A percentile compares a stretch with the other conserved stretches of the same genome.
These are phyloP conservation scores for Hyles vespertilio DNA, from an alignment of 1,140 invertebrate species.

Conservation along the genomic window DNA sequence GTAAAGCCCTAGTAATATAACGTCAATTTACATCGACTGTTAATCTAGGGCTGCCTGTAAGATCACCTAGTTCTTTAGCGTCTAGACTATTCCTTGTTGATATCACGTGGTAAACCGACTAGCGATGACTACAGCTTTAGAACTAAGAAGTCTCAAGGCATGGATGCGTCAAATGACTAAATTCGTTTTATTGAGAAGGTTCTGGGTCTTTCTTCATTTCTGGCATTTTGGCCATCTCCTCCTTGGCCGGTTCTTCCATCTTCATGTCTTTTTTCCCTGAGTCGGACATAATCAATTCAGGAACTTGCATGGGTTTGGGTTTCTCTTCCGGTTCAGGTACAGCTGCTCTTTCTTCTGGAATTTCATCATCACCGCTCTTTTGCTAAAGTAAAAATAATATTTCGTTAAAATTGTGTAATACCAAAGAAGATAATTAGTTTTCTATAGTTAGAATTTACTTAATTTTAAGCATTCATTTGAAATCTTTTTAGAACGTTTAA, in stretches of 20 bases:
- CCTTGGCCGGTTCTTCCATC: slow-evolving; percentile 30
- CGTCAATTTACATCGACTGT: no score
- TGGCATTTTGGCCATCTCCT: slow-evolving; percentile 15
- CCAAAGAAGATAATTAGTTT: no score
- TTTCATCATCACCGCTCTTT: slow-evolving; percentile 32
- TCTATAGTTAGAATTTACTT: no score
- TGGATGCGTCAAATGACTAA: neutral
- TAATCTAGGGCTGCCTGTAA: no score
- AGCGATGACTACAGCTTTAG: neutral
- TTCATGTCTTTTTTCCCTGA: slow-evolving; percentile 34
- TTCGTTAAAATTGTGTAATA: neutral
- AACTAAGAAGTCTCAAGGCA: neutral
- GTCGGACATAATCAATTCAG: slow-evolving; percentile 63
- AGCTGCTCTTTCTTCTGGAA: slow-evolving; percentile 32
- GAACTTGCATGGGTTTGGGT: slow-evolving; percentile 47
- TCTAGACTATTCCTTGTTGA: neutral
- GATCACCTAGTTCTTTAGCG: no score
- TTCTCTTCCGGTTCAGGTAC: slow-evolving; percentile 29
- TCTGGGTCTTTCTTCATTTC: slow-evolving; percentile 17
- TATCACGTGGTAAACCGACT: neutral
- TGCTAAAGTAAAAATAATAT: slow-evolving; percentile 23
- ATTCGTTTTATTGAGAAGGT: slow-evolving; percentile 9
- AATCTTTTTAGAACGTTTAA: no score
- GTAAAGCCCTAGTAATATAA: slow-evolving; percentile 13
- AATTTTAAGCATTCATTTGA: no score